Base-by-base conservation (phyloP, 2,888 invertebrate species). In the Hydrotaea diabolus region DNA sequence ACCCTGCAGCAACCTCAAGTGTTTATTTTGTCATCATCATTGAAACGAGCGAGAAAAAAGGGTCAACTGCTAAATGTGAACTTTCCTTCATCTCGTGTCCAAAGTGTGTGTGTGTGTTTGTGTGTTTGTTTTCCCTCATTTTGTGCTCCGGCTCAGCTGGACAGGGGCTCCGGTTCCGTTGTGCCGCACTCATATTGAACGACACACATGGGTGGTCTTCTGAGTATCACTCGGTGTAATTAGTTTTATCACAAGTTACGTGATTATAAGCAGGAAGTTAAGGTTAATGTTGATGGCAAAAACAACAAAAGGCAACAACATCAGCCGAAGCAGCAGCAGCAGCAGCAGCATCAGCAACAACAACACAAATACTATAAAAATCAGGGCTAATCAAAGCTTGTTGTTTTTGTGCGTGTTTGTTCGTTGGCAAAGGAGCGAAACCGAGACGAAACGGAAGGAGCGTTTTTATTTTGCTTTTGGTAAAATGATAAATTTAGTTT, bases 261-360 rank as follows among this genome's bases (percentile, higher is more conserved):
- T 89, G 88, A 88, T 88, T 87, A 85, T 88, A 85, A 80, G 73
- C 85, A 82, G 85, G 77, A 79, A 62, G 46, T 79, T 77, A 82
- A 82, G 82, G 82, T 82, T 82, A 82, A 82, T 76, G 75, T 62
- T 84, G 66, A 69, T 26, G 46, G 69, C 21, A n/a, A 77, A 49
- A 66, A n/a, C 26, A 39, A 59, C 39, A 57, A 59, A 43, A 57
- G 23, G 49, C 21, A 75, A 76, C 59, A 31, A 57, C 31, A 77
- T 59, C 80, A 78, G 43, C 43, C 77, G 53, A 55, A 69, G 7
- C 7, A 64, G 78, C 3, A 76, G 64, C 17, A 53, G 75, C 23
- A 71, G 13, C 9, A 26, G 7, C 69, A 77, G 31, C 31, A 77
- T 77, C 39, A 64, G 49, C 17, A 77, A 77, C 39, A 77, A 77